Evolutionary conservation across 2,797 vertebrate species (phyloP).

Genomic region (Ambastaia sidthimunki): DNA sequence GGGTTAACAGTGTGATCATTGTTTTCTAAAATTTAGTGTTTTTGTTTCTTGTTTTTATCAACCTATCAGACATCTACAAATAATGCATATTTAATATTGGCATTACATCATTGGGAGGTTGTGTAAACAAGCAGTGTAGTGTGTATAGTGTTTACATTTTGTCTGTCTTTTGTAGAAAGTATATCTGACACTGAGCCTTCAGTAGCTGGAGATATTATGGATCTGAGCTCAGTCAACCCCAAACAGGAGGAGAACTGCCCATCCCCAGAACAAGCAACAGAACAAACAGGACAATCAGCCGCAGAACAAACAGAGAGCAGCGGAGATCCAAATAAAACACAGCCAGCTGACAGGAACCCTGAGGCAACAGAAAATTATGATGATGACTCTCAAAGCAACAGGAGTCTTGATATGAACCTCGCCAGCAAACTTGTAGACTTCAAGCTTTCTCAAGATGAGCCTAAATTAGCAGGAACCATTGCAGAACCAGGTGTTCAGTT

Average conservation of each 20-base stretch:
- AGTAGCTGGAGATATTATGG: constrained; percentile 20
- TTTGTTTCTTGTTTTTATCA: background rate
- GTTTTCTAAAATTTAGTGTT: background rate
- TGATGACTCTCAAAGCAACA: constrained; percentile 89
- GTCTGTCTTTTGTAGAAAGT: constrained; percentile 51
- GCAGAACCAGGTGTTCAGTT: constrained; percentile 16
- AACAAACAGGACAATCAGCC: constrained; percentile 30
- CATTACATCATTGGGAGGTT: background rate
- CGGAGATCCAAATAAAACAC: constrained; percentile 32
- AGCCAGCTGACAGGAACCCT: background rate
- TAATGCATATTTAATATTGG: background rate
- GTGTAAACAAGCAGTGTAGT: background rate
- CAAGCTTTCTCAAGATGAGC: constrained; percentile 74
- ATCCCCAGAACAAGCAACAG: constrained; percentile 7
- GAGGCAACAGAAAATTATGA: constrained; percentile 72
- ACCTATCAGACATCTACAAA: background rate
- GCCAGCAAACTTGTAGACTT: constrained; percentile 94
- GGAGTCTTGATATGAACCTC: constrained; percentile 93
- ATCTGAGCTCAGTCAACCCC: constrained; percentile 12
- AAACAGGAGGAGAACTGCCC: constrained; percentile 24
- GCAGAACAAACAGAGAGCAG: constrained; percentile 20
- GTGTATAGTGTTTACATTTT: background rate
- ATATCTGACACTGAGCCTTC: constrained; percentile 53
- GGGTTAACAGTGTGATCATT: background rate
- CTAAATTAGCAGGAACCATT: constrained; percentile 3